Percentiles rank a stretch among this genome's conserved stretches.
Conservation (phyloP, 2,888 invertebrate species). For the Caradrina kadenii region DNA sequence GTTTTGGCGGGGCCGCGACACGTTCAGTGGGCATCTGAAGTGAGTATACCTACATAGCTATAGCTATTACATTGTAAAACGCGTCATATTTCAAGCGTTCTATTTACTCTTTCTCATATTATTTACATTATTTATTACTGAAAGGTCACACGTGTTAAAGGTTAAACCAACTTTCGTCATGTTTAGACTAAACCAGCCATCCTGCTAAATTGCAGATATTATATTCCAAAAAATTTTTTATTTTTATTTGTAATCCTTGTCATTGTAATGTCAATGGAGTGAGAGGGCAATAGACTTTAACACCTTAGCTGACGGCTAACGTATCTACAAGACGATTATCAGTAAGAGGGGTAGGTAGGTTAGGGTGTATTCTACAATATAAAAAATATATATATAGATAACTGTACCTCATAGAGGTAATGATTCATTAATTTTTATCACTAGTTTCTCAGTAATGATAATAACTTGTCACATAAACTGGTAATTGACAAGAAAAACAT, state of each 20-base stretch:
- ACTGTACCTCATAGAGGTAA: background rate
- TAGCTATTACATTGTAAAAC: background rate
- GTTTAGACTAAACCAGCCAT: too few relatives aligned
- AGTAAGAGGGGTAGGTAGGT: background rate
- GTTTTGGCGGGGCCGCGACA: constrained; percentile 84
- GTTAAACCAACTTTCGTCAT: constrained; percentile 4
- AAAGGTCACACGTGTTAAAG: constrained; percentile 20
- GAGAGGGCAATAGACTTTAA: constrained; percentile 22
- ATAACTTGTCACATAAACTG: constrained; percentile 7
- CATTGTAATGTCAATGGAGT: constrained; percentile 2
- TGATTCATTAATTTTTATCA: constrained; percentile 9
- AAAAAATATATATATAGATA: background rate
- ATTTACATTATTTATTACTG: constrained; percentile 4
- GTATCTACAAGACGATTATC: background rate
- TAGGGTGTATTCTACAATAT: too few relatives aligned
- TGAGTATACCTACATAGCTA: constrained; percentile 78
- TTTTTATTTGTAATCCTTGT: background rate
- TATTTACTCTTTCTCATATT: background rate
- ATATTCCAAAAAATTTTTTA: background rate
- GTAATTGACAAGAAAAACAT: background rate
- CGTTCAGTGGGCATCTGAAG: constrained; percentile 87
- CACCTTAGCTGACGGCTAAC: constrained; percentile 12
- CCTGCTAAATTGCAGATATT: background rate
- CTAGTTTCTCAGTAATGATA: background rate
- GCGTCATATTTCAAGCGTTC: background rate